phyloP scores from a whole-genome alignment of 2,797 vertebrate species.

The Spea hammondii region DNA sequence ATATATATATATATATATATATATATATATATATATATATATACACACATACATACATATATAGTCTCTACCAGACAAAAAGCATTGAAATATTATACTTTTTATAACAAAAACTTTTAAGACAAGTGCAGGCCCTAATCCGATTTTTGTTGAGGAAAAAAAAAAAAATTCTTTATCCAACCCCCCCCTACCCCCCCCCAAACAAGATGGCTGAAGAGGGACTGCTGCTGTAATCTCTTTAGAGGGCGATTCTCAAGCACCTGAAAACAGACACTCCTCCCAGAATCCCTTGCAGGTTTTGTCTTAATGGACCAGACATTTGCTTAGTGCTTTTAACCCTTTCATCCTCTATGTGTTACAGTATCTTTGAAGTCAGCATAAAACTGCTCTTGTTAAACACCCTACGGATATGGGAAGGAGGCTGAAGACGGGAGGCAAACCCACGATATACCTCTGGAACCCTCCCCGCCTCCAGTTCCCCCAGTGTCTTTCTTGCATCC shows the following conservation, averaged over 20 bases:
- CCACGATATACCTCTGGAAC: slow-evolving; percentile 25
- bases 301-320: slow-evolving; percentile 29
- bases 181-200: background rate
- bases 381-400: slow-evolving; percentile 33
- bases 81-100: slow-evolving; percentile 2
- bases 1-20: background rate
- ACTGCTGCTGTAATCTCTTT: slow-evolving; percentile 31
- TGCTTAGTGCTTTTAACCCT: slow-evolving; percentile 47
- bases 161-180: background rate
- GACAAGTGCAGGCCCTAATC: slow-evolving; percentile 31
- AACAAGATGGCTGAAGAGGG: background rate
- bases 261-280: slow-evolving; percentile 32
- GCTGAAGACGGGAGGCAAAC: slow-evolving; percentile 19
- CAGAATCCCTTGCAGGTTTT: slow-evolving; percentile 9
- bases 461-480: slow-evolving; percentile 54
- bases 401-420: slow-evolving; percentile 28
- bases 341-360: slow-evolving; percentile 43
- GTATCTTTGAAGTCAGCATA: slow-evolving; percentile 44
- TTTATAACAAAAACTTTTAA: slow-evolving; percentile 13
- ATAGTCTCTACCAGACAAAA: slow-evolving; percentile 1
- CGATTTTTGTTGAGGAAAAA: slow-evolving; percentile 3
- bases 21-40: too few relatives aligned
- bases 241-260: slow-evolving; percentile 6
- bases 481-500: slow-evolving; percentile 55
- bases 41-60: background rate